These are phyloP conservation scores for Zaprionus ghesquierei DNA, from an alignment of 1,140 invertebrate genomes.

Conservation along the genomic window DNA sequence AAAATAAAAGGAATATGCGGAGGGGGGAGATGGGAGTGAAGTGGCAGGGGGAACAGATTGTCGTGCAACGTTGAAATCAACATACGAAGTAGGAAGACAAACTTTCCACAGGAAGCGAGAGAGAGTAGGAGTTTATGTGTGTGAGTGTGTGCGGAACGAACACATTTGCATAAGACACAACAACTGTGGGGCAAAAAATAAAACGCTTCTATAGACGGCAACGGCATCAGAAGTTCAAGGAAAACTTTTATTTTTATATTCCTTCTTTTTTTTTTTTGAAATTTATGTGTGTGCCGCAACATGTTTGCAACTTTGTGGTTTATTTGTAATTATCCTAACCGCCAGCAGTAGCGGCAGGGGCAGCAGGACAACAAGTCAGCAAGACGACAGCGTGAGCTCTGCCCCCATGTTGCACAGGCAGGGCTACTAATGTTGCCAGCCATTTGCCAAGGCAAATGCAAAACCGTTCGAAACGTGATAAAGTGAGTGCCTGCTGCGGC, in stretches of 20 bases:
- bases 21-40: neutral
- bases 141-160: constrained; percentile 10
- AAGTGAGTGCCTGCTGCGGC: constrained; percentile 49
- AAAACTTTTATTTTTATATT: constrained; percentile 48
- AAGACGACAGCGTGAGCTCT: constrained; percentile 58
- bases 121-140: constrained; percentile 5
- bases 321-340: constrained; percentile 76
- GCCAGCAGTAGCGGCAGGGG: constrained; percentile 2
- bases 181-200: constrained; percentile 47
- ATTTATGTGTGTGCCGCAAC: constrained; percentile 58
- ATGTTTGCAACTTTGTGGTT: constrained; percentile 80
- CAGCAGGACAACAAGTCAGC: constrained; percentile 46
- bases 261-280: constrained; percentile 30
- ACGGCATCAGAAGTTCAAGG: constrained; percentile 34
- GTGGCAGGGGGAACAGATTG: neutral
- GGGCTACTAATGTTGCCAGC: constrained; percentile 52
- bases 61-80: constrained; percentile 53
- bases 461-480: constrained; percentile 68
- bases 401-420: neutral
- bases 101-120: constrained; percentile 62
- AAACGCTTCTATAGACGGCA: constrained; percentile 53
- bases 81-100: constrained; percentile 54
- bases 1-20: constrained; percentile 16
- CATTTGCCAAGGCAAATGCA: constrained; percentile 64
- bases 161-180: constrained; percentile 76